A percentile compares a stretch with the other conserved stretches of the same genome.
Conservation (phyloP, 64 coral and sea anemone genomes). For the Montipora foliosa region DNA sequence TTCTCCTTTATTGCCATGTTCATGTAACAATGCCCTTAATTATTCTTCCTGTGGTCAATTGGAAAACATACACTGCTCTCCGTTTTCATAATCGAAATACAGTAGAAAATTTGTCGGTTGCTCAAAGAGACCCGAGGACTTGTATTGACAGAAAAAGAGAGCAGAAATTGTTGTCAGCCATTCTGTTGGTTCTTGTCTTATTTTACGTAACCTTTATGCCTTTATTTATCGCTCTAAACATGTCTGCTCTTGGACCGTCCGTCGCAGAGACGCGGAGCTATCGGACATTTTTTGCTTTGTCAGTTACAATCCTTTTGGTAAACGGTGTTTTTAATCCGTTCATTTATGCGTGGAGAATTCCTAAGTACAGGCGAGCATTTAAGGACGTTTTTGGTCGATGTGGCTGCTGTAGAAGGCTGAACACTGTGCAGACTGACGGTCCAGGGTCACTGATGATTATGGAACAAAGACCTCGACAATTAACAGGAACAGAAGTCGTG, state of each 20-base stretch:
- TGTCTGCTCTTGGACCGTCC: neutral
- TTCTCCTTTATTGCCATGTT: slow-evolving; percentile 6
- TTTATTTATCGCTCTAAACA: neutral
- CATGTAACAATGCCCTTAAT: neutral
- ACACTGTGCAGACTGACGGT: neutral
- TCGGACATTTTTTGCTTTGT: neutral
- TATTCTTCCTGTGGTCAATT: slow-evolving; percentile 3
- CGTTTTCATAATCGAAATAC: neutral
- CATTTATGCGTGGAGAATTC: slow-evolving; percentile 26
- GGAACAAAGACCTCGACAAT: neutral
- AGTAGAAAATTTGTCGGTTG: neutral
- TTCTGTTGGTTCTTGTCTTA: slow-evolving; percentile 8
- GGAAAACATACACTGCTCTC: slow-evolving; percentile 26
- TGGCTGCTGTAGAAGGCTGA: neutral
- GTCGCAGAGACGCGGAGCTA: neutral
- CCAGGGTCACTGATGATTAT: neutral
- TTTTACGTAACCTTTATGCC: neutral
- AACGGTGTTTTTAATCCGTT: slow-evolving; percentile 21
- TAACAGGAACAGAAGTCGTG: neutral
- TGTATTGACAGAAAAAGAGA: neutral
- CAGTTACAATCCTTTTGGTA: neutral
- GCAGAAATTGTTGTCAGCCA: neutral
- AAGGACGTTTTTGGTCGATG: neutral
- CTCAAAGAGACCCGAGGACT: neutral
- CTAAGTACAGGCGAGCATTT: slow-evolving; percentile 26